These are phyloP conservation scores for Pararge aegeria DNA, from an alignment of 1,140 invertebrate species.

Conservation along the genomic window DNA sequence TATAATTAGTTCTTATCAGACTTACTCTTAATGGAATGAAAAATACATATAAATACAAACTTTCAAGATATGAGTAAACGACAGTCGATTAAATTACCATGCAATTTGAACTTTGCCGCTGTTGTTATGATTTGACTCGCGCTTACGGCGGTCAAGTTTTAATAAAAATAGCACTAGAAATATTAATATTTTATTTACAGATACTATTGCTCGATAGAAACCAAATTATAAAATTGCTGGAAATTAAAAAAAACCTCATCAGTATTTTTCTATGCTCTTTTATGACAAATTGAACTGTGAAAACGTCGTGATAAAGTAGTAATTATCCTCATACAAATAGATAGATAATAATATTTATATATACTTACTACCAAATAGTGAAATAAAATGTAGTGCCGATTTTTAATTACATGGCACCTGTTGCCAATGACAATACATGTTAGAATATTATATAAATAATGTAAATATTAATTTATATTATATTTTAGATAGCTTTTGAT, in stretches of 20 bases:
- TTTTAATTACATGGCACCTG: conserved; percentile 29
- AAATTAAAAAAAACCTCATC: conserved; percentile 18
- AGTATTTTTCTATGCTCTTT: conserved; percentile 59
- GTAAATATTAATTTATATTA: background rate
- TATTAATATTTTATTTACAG: too few species aligned
- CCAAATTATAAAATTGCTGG: background rate
- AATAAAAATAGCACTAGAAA: too few species aligned
- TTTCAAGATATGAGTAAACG: too few species aligned
- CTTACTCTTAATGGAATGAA: too few species aligned
- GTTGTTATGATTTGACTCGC: too few species aligned
- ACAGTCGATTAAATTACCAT: too few species aligned
- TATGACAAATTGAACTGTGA: conserved; percentile 11
- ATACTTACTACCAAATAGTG: background rate
- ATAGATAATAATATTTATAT: conserved; percentile 20
- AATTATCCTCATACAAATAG: conserved; percentile 1
- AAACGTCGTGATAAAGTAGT: conserved; percentile 19
- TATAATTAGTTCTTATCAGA: too few species aligned
- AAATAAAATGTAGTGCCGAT: conserved; percentile 9
- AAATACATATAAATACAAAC: too few species aligned
- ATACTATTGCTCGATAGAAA: background rate
- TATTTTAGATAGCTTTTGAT: conserved; percentile 1
- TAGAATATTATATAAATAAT: background rate
- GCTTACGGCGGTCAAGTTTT: too few species aligned
- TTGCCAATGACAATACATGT: conserved; percentile 64
- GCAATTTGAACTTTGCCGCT: too few species aligned